phyloP scores from a whole-genome alignment of 1,140 invertebrate species.

The Apocrypta bakeri region DNA sequence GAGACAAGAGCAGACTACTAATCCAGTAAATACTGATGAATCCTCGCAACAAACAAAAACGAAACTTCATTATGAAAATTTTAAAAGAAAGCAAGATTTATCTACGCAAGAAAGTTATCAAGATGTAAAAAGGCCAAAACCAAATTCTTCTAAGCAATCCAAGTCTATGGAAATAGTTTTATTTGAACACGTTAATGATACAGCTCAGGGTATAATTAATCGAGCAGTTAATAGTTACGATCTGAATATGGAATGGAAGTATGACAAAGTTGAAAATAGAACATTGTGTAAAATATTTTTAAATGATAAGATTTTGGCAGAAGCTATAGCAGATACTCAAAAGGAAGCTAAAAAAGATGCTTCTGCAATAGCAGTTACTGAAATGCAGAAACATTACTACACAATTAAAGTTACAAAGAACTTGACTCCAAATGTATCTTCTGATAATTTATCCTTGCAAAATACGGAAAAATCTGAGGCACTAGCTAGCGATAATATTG shows the following conservation, averaged over 20 bases:
- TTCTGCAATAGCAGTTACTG: conserved; percentile 65
- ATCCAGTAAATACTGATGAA: background rate
- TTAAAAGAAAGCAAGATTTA: conserved; percentile 26
- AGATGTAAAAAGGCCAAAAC: conserved; percentile 40
- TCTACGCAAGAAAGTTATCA: background rate
- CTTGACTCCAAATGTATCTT: conserved; percentile 43
- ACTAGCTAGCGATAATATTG: conserved; percentile 75
- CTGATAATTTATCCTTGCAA: background rate
- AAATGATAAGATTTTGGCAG: conserved; percentile 64
- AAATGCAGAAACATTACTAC: conserved; percentile 73
- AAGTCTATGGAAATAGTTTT: conserved; percentile 58
- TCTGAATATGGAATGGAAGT: conserved; percentile 62
- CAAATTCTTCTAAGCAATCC: background rate
- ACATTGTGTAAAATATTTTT: conserved; percentile 63
- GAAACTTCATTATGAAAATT: background rate
- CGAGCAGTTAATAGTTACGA: conserved; percentile 57
- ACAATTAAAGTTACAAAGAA: conserved; percentile 73
- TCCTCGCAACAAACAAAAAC: background rate
- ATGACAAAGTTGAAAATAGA: conserved; percentile 53
- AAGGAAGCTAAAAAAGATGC: conserved; percentile 73
- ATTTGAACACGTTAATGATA: conserved; percentile 61
- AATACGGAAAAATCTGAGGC: background rate
- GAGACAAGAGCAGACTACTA: background rate
- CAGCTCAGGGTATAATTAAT: conserved; percentile 58
- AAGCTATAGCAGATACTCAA: conserved; percentile 59